Percentiles rank a stretch among this genome's conserved stretches.
These are phyloP conservation scores for Cassiopea xamachana DNA, from an alignment of 30 jellyfish, hydroid and myxozoan species.

Conservation along the genomic window DNA sequence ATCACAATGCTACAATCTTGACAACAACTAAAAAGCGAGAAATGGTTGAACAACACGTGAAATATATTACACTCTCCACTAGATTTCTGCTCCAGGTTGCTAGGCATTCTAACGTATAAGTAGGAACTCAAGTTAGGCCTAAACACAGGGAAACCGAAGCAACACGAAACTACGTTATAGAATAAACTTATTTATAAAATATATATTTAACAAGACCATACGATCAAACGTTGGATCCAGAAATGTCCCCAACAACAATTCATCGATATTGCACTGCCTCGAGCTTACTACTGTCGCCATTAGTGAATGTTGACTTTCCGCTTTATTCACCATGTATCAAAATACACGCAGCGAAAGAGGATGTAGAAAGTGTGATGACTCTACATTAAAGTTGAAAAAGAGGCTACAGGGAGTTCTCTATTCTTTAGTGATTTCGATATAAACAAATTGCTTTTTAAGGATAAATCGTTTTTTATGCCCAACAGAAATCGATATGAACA, in stretches of 20 bases:
- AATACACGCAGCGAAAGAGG: too few relatives aligned
- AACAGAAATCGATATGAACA: too few relatives aligned
- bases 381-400: background rate
- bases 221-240: background rate
- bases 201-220: background rate
- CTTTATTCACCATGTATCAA: too few relatives aligned
- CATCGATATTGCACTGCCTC: background rate
- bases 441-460: too few relatives aligned
- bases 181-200: background rate
- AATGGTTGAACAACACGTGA: too few relatives aligned
- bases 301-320: background rate
- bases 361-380: background rate
- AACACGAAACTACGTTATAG: background rate
- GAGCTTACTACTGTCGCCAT: background rate
- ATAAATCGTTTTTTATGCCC: too few relatives aligned
- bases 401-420: background rate
- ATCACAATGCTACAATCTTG: too few relatives aligned
- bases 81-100: background rate
- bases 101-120: background rate
- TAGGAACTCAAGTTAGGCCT: background rate
- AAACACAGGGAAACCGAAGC: background rate
- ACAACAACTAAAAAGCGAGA: too few relatives aligned
- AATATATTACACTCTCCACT: background rate
- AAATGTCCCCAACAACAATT: background rate
- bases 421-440: too few relatives aligned